Percentiles rank a stretch among this genome's conserved stretches.
Conservation (phyloP, 1,140 invertebrate genomes). For the Oryzaephilus surinamensis region DNA sequence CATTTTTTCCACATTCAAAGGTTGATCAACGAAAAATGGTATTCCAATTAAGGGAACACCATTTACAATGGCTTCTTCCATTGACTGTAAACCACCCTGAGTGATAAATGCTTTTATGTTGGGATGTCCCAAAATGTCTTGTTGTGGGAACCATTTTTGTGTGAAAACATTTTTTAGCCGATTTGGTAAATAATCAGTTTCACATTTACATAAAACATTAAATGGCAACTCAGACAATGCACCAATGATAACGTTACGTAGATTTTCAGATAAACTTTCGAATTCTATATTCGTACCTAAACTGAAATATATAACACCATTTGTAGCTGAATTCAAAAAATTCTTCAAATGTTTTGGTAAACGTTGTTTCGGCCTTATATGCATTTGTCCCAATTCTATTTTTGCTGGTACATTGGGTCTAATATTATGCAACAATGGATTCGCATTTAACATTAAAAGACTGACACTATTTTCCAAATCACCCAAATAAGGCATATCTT, state of each 20-base stretch:
- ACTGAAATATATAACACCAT: conserved; percentile 47
- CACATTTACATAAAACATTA: conserved; percentile 28
- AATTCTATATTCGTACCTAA: conserved; percentile 40
- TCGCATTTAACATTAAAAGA: conserved; percentile 41
- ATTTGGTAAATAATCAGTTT: too few relatives aligned
- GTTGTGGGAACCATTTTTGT: conserved; percentile 58
- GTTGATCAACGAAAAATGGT: too few relatives aligned
- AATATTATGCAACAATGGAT: conserved; percentile 36
- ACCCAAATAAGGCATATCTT: too few relatives aligned
- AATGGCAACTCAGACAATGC: conserved; percentile 6
- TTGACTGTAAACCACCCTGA: too few relatives aligned
- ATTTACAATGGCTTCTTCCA: too few relatives aligned
- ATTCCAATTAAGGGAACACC: too few relatives aligned
- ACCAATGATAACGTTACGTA: conserved; percentile 2
- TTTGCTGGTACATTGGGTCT: conserved; percentile 37
- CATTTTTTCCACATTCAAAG: too few relatives aligned
- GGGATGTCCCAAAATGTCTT: too few relatives aligned
- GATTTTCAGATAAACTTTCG: neutral
- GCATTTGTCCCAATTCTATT: conserved; percentile 38
- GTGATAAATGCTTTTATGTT: too few relatives aligned
- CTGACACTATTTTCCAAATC: too few relatives aligned
- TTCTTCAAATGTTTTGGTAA: conserved; percentile 25
- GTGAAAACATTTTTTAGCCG: conserved; percentile 51
- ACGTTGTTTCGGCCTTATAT: conserved; percentile 19
- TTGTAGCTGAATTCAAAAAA: conserved; percentile 35